Base-by-base conservation (phyloP, 2,888 invertebrate species). In the Lissocephala sabroskyi region DNA sequence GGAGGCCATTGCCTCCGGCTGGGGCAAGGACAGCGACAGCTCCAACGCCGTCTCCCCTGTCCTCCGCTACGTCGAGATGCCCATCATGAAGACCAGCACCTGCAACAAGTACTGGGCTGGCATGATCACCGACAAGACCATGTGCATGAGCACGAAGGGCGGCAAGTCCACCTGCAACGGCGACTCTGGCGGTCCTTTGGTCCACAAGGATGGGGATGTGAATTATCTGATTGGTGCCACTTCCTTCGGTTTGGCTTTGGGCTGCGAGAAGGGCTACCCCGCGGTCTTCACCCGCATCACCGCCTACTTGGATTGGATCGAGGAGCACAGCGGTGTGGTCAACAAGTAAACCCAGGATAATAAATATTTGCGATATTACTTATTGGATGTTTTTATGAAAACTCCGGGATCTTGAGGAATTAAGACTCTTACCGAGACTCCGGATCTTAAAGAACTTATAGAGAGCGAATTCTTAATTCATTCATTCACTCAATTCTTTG, bases 111-210 rank as follows among this genome's bases (percentile, higher is more conserved):
- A 59, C 43, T 78, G 60, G 50, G 4, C 48, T 0, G 64, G 62
- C 3, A 0, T 41, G 18, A 53, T 75, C 41, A 63, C 41, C 32
- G 50, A 63, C 2, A 53, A 59, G 0, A 56, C 61, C 54, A 80
- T 86, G 30, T 86, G 86, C 61, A 81, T 84, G 16, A 79, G 70
- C 45, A 84, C 84, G 26, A 62, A 62, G 35, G 62, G 57, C 3
- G 80, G 82, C 18, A 78, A 75, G 49, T 84, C 85, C 29, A 82
- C 84, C 35, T 82, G 82, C 49, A 73, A 66, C 47, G 81, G 81
- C 10, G 82, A 82, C 45, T 81, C 81, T 16, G 81, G 82, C 19
- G 82, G 82, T 18, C 82, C 82, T 13, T 54, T 82, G 47, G 67
- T 79, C 0, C 54, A 65, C 45, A 68, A 64, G 30, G 70, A 73